Percentiles rank a stretch among this genome's conserved stretches.
Evolutionary conservation across 2,113 vertebrate genomes (phyloP).

Genomic region (Grammomys surdaster): DNA sequence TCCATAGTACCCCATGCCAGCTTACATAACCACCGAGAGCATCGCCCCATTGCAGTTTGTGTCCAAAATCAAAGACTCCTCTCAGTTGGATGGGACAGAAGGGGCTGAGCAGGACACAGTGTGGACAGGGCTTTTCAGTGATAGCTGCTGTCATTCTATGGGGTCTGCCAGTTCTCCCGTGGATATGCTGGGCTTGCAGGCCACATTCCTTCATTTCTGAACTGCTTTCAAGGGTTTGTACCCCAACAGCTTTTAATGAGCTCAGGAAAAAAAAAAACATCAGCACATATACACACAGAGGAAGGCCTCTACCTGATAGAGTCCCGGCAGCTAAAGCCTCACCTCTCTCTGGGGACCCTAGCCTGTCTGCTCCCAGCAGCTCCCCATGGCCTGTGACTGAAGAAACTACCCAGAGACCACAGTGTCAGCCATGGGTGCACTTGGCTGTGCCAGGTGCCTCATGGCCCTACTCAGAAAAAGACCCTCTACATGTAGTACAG

Average conservation of each 20-base stretch:
- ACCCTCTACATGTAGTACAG: background rate
- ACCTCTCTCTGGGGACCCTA: background rate
- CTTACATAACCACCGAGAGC: background rate
- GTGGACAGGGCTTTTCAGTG: background rate
- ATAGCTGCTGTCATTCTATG: background rate
- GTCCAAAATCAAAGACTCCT: background rate
- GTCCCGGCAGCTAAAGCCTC: fast-evolving
- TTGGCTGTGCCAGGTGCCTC: fast-evolving
- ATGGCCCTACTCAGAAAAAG: background rate
- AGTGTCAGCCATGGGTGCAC: background rate
- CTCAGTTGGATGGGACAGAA: fast-evolving
- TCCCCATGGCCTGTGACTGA: background rate
- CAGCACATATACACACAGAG: background rate
- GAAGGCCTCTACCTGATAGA: background rate
- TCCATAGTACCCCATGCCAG: background rate
- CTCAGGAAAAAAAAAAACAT: background rate
- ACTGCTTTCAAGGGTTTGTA: background rate
- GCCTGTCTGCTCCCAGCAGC: background rate
- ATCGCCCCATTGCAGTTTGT: background rate
- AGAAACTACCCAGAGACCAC: background rate
- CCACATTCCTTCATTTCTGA: background rate
- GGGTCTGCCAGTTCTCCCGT: fast-evolving
- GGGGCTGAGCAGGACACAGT: fast-evolving
- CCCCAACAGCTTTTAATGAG: background rate
- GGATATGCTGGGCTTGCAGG: fast-evolving